A percentile compares a stretch with the other conserved stretches of the same genome.
These are phyloP conservation scores for Scarus forsteni DNA, from an alignment of 2,797 vertebrate genomes.

Conservation along the genomic window DNA sequence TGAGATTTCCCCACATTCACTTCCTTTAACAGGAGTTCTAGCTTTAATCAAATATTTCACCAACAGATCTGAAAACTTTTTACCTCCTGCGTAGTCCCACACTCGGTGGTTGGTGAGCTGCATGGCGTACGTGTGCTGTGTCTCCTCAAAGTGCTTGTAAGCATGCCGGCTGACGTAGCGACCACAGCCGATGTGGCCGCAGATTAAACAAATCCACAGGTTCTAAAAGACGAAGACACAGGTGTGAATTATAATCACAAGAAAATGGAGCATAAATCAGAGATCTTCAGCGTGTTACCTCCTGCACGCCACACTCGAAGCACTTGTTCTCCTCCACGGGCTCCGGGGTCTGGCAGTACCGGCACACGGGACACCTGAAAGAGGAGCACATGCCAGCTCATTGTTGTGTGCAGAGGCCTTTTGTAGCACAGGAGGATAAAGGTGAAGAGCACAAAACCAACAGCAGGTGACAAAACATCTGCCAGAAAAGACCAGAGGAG, in stretches of 20 bases:
- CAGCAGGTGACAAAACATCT: conserved; percentile 34
- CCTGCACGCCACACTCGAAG: conserved; percentile 98
- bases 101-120: conserved; percentile 98
- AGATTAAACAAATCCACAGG: conserved; percentile 98
- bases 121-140: conserved; percentile 98
- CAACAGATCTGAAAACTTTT: not conserved
- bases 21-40: too few species aligned
- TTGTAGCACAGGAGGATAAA: conserved; percentile 45
- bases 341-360: conserved; percentile 98
- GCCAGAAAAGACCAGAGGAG: conserved; percentile 54
- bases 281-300: conserved; percentile 82
- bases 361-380: conserved; percentile 95
- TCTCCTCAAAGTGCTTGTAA: conserved; percentile 98
- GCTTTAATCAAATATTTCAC: too few species aligned
- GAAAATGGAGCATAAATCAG: not conserved
- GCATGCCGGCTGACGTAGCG: conserved; percentile 97
- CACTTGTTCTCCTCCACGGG: conserved; percentile 98
- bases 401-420: conserved; percentile 20
- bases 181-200: conserved; percentile 97
- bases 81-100: conserved; percentile 99
- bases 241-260: not conserved
- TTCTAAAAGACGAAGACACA: conserved; percentile 82
- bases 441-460: conserved; percentile 35
- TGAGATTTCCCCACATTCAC: too few species aligned
- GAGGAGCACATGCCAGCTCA: conserved; percentile 27